These are phyloP conservation scores for Ptyas mucosa DNA, from an alignment of 2,113 vertebrate genomes.

Conservation along the genomic window DNA sequence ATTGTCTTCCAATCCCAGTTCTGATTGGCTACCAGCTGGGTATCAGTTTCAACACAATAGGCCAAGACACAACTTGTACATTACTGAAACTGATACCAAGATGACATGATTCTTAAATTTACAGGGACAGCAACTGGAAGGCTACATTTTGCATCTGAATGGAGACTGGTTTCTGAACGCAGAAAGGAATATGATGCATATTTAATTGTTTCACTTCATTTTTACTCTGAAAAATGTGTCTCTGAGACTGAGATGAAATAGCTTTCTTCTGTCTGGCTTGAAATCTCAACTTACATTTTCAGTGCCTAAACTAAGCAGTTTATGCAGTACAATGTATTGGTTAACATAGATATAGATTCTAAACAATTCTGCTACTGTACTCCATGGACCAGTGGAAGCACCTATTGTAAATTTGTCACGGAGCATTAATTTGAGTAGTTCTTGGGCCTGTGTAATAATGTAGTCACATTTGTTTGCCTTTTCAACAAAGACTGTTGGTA, in stretches of 20 bases:
- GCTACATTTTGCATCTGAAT: not conserved
- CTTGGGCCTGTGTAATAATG: not conserved
- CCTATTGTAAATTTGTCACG: not conserved
- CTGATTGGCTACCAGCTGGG: not conserved
- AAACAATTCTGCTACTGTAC: not conserved
- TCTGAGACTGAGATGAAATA: not conserved
- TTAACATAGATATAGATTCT: not conserved
- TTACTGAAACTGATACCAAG: not conserved
- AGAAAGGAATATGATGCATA: not conserved
- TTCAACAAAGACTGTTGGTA: fast-evolving
- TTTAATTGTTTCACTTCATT: not conserved
- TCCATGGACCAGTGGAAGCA: not conserved
- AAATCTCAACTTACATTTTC: not conserved
- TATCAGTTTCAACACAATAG: not conserved
- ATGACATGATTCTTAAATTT: not conserved
- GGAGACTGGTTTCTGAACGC: not conserved
- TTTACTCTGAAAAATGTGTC: not conserved
- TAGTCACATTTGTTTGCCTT: not conserved
- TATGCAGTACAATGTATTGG: not conserved
- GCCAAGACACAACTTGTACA: not conserved
- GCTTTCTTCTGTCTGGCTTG: not conserved
- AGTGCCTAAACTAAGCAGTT: not conserved
- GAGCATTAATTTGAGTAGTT: not conserved
- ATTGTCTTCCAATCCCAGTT: not conserved
- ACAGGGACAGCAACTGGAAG: not conserved